A percentile compares a stretch with the other conserved stretches of the same genome.
Evolutionary conservation across 1,140 invertebrate genomes (phyloP).

Genomic region (Hermatobates lingyangjiaoensis): DNA sequence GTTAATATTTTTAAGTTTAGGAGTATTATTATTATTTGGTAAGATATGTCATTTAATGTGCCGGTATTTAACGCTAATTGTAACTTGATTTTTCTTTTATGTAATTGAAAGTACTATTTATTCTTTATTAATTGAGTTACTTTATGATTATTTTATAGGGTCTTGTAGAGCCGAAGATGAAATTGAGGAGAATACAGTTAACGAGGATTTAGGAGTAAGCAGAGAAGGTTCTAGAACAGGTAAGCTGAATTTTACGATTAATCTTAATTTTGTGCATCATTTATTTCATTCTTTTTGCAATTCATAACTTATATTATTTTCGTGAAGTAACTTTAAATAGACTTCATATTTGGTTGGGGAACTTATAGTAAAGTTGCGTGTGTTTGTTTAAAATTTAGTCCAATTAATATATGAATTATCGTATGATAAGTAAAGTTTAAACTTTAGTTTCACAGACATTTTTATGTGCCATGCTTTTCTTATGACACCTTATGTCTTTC

Average conservation of each 20-base stretch:
- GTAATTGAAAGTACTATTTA: background rate
- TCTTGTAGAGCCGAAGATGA: constrained; percentile 25
- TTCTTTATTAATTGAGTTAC: background rate
- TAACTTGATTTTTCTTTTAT: constrained; percentile 2
- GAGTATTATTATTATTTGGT: constrained; percentile 32
- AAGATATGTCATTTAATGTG: constrained; percentile 18
- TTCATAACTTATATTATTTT: background rate
- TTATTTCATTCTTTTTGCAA: background rate
- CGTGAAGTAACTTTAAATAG: background rate
- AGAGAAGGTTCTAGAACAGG: constrained; percentile 69
- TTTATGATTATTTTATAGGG: constrained; percentile 20
- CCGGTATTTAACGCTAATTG: background rate
- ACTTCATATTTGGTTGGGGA: background rate
- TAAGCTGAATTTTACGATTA: constrained; percentile 23
- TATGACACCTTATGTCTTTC: no score
- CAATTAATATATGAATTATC: background rate
- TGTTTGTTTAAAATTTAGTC: background rate
- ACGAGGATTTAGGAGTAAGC: constrained; percentile 54
- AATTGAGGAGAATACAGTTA: constrained; percentile 34
- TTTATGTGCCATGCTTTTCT: no score
- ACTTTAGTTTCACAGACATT: no score
- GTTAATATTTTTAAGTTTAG: constrained; percentile 26
- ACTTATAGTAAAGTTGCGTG: background rate
- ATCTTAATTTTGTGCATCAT: background rate
- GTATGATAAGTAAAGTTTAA: background rate